A percentile compares a stretch with the other conserved stretches of the same genome.
Conservation (phyloP, 2,797 vertebrate species). For the Coracias cyanogaster region DNA sequence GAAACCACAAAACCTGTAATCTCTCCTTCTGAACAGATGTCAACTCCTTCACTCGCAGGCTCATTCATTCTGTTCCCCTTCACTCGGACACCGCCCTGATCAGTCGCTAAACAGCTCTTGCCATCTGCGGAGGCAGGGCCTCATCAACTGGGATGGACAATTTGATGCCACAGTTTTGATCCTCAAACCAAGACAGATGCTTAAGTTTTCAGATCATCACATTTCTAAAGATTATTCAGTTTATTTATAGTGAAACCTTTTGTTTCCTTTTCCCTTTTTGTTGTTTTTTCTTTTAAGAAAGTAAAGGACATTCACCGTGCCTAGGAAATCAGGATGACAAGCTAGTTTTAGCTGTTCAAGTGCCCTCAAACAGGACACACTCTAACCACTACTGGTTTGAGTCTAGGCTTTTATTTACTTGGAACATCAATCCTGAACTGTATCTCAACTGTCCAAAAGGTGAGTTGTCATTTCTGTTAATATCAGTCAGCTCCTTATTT, state of each 20-base stretch:
- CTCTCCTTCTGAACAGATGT: neutral
- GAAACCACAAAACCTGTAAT: neutral
- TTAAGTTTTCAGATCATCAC: neutral
- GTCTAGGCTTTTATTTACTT: neutral
- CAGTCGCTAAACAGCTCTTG: neutral
- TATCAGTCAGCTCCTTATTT: neutral
- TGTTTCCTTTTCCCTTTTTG: neutral
- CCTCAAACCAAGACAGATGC: neutral
- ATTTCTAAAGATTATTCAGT: neutral
- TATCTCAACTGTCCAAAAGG: neutral
- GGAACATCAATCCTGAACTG: neutral
- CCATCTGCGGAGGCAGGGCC: neutral
- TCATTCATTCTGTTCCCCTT: neutral
- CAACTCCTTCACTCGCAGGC: neutral
- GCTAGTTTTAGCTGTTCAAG: neutral
- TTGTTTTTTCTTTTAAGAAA: neutral
- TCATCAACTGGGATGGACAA: neutral
- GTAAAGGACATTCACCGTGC: neutral
- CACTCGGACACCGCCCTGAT: neutral
- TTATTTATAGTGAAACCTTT: neutral
- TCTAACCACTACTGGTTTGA: neutral
- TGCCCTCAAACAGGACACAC: neutral
- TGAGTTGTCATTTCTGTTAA: neutral
- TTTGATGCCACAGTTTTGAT: neutral
- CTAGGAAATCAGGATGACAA: neutral